These are phyloP conservation scores for Megamerina dolium DNA, from an alignment of 2,888 invertebrate species.

Conservation along the genomic window DNA sequence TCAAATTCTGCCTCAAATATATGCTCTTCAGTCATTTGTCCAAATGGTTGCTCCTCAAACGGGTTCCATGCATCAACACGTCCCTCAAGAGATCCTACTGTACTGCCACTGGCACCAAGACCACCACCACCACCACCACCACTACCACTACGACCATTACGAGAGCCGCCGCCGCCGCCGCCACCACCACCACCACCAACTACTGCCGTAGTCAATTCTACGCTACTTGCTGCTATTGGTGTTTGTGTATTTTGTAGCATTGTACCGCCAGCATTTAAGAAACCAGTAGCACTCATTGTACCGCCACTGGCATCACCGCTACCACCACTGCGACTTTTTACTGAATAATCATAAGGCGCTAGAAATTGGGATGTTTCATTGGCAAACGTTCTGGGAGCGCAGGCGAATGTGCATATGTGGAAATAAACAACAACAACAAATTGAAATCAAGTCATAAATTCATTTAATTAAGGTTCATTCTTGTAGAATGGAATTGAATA, in stretches of 20 bases:
- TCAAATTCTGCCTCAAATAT: slow-evolving; percentile 80
- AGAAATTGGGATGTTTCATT: slow-evolving; percentile 69
- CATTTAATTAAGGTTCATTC: neutral
- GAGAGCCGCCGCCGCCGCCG: slow-evolving; percentile 26
- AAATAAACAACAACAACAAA: neutral
- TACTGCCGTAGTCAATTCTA: neutral
- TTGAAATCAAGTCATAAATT: neutral
- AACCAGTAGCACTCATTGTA: slow-evolving; percentile 12
- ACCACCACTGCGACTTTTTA: slow-evolving; percentile 49
- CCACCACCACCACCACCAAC: slow-evolving; percentile 20
- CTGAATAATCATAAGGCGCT: slow-evolving; percentile 66
- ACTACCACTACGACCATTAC: slow-evolving; percentile 49
- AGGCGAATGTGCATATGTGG: neutral
- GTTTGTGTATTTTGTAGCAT: slow-evolving; percentile 28
- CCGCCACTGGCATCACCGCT: slow-evolving; percentile 13
- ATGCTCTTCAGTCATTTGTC: slow-evolving; percentile 71
- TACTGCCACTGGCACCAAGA: slow-evolving; percentile 19
- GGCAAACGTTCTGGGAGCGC: slow-evolving; percentile 58
- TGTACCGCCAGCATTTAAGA: slow-evolving; percentile 28
- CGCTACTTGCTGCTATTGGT: slow-evolving; percentile 4
- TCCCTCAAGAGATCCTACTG: slow-evolving; percentile 36
- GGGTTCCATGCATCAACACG: slow-evolving; percentile 73
- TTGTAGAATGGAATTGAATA: neutral
- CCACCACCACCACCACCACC: slow-evolving; percentile 20
- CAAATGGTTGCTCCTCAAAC: slow-evolving; percentile 70